A percentile compares a stretch with the other conserved stretches of the same genome.
These are phyloP conservation scores for Cataglyphis rosenhaueri DNA, from an alignment of 2,888 invertebrate species.

Conservation along the genomic window DNA sequence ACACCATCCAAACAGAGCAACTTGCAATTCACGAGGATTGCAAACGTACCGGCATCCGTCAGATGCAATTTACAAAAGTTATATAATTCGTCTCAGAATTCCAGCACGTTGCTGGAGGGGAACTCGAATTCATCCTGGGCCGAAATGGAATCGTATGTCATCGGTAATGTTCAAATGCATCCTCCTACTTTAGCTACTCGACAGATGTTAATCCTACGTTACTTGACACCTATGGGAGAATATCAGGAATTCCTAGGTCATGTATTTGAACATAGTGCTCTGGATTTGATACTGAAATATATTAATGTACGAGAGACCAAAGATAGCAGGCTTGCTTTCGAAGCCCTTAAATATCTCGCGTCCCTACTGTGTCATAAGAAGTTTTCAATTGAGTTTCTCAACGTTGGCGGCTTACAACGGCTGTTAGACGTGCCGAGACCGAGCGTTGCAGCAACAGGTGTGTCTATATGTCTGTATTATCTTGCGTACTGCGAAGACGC, in stretches of 20 bases:
- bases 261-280: conserved; percentile 96
- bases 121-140: conserved; percentile 94
- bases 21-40: conserved; percentile 39
- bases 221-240: conserved; percentile 98
- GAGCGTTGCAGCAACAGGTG: conserved; percentile 98
- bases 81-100: conserved; percentile 46
- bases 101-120: conserved; percentile 74
- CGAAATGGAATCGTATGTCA: conserved; percentile 95
- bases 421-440: conserved; percentile 96
- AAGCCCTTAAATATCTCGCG: conserved; percentile 97
- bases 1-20: conserved; percentile 71
- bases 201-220: conserved; percentile 96
- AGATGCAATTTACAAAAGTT: conserved; percentile 63
- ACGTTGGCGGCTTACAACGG: conserved; percentile 93
- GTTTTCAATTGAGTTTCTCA: conserved; percentile 98
- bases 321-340: conserved; percentile 97
- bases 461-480: conserved; percentile 98
- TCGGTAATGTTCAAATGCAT: conserved; percentile 95
- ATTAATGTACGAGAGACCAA: conserved; percentile 95
- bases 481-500: conserved; percentile 98
- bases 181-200: conserved; percentile 95
- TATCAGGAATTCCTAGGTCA: conserved; percentile 98
- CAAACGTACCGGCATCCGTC: conserved; percentile 55
- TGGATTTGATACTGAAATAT: conserved; percentile 95
- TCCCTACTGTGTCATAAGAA: conserved; percentile 98